phyloP scores from a whole-genome alignment of 2,888 invertebrate species.

The Polymixis flavicincta region DNA sequence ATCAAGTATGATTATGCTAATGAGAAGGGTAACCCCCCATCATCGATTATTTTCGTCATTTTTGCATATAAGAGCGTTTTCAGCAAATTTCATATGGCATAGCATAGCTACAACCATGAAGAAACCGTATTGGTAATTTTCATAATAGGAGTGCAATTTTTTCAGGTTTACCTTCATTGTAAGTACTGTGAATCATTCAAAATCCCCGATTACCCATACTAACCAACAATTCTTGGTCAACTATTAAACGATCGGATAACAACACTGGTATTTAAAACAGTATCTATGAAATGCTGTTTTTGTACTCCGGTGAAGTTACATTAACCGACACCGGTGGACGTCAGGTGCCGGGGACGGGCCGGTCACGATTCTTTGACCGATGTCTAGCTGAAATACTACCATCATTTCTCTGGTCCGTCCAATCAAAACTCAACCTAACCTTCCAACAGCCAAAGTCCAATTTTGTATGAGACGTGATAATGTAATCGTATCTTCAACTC shows the following conservation, averaged over 20 bases:
- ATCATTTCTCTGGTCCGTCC: slow-evolving; percentile 53
- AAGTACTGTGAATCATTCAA: neutral
- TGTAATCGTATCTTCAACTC: slow-evolving; percentile 49
- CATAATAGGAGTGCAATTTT: neutral
- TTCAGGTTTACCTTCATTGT: neutral
- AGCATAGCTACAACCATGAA: too few species aligned
- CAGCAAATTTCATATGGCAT: too few species aligned
- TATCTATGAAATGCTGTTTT: slow-evolving; percentile 81
- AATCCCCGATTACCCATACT: slow-evolving; percentile 40
- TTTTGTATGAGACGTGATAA: slow-evolving; percentile 42
- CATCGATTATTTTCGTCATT: too few species aligned
- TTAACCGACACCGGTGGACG: slow-evolving; percentile 84
- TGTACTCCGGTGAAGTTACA: slow-evolving; percentile 81
- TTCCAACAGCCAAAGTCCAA: slow-evolving; percentile 11
- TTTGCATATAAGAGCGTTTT: too few species aligned
- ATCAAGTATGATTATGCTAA: too few species aligned
- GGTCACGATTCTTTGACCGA: slow-evolving; percentile 90
- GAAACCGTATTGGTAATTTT: too few species aligned
- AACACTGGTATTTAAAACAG: slow-evolving; percentile 77
- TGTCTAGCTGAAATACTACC: slow-evolving; percentile 84
- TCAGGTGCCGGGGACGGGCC: slow-evolving; percentile 89
- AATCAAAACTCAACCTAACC: slow-evolving; percentile 69
- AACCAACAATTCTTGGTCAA: slow-evolving; percentile 36
- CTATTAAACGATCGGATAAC: slow-evolving; percentile 59
- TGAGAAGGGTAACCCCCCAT: too few species aligned